These are phyloP conservation scores for Thymelicus acteon DNA, from an alignment of 2,888 invertebrate genomes.

Conservation along the genomic window DNA sequence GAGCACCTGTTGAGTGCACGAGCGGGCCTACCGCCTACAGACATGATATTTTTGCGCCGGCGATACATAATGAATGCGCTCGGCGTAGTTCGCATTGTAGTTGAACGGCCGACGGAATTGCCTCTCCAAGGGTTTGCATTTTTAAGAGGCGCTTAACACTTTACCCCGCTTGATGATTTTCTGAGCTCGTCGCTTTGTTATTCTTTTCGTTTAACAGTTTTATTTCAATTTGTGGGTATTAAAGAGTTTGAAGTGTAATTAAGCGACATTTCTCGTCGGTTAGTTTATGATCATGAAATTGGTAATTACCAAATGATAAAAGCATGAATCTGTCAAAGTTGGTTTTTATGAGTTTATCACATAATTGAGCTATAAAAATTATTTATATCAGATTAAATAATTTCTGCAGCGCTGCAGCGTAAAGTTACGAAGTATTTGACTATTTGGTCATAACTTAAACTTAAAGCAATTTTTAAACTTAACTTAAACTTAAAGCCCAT, in stretches of 20 bases:
- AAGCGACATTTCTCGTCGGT: not conserved
- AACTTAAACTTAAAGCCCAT: too few species aligned
- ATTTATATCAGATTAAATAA: too few species aligned
- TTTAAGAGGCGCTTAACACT: slow-evolving; percentile 46
- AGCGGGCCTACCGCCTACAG: slow-evolving; percentile 54
- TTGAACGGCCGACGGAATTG: slow-evolving; percentile 51
- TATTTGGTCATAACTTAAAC: too few species aligned
- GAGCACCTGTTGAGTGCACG: slow-evolving; percentile 71
- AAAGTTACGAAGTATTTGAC: too few species aligned
- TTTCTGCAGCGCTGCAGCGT: too few species aligned
- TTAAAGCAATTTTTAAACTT: too few species aligned
- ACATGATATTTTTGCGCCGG: slow-evolving; percentile 74
- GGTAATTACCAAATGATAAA: not conserved
- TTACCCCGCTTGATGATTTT: slow-evolving; percentile 4
- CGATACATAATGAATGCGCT: slow-evolving; percentile 82
- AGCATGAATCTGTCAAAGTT: too few species aligned
- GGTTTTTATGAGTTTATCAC: too few species aligned
- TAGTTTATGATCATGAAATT: not conserved
- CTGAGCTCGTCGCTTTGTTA: slow-evolving; percentile 12
- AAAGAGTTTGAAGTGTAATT: not conserved
- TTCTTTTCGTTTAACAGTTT: slow-evolving; percentile 20
- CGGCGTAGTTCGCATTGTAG: slow-evolving; percentile 68
- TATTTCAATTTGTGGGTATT: not conserved
- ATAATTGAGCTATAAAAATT: too few species aligned
- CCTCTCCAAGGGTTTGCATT: slow-evolving; percentile 50